phyloP scores from a whole-genome alignment of 2,888 invertebrate species.

The Cryptus armator region DNA sequence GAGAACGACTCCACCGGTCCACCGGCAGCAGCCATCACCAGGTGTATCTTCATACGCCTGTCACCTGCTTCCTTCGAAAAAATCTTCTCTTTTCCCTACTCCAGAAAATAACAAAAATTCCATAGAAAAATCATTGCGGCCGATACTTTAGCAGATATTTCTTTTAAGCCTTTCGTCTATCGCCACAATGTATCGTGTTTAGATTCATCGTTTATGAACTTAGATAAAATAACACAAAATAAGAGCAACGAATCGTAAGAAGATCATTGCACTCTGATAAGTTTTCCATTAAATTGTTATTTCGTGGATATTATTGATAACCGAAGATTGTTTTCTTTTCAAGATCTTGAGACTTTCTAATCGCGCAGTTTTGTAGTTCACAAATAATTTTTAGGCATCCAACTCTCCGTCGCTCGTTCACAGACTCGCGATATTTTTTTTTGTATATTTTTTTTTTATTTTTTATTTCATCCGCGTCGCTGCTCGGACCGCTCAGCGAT shows the following conservation, averaged over 20 bases:
- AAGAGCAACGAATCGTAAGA: not conserved
- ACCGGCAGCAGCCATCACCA: slow-evolving; percentile 49
- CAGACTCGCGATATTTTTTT: slow-evolving; percentile 43
- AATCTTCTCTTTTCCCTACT: slow-evolving; percentile 50
- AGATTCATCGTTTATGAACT: not conserved
- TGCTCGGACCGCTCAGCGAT: slow-evolving; percentile 83
- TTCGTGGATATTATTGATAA: too few relatives aligned
- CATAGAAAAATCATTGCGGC: slow-evolving; percentile 28
- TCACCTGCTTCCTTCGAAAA: slow-evolving; percentile 69
- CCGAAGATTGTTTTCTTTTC: too few relatives aligned
- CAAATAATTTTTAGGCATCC: not conserved
- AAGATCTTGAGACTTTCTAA: not conserved
- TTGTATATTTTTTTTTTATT: slow-evolving; percentile 57
- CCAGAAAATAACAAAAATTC: slow-evolving; percentile 38
- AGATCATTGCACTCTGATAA: too few relatives aligned
- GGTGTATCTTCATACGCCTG: slow-evolving; percentile 67
- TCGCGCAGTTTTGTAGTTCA: not conserved
- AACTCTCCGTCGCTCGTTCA: slow-evolving; percentile 52
- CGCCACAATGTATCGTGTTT: not conserved
- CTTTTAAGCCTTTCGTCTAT: slow-evolving; percentile 24
- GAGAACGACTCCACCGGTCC: slow-evolving; percentile 8
- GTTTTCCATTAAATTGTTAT: too few relatives aligned
- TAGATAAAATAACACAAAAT: slow-evolving; percentile 10
- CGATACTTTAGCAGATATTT: slow-evolving; percentile 18
- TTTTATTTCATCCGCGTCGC: slow-evolving; percentile 82